phyloP scores from a whole-genome alignment of 2,113 vertebrate species.

The Corynorhinus townsendii region DNA sequence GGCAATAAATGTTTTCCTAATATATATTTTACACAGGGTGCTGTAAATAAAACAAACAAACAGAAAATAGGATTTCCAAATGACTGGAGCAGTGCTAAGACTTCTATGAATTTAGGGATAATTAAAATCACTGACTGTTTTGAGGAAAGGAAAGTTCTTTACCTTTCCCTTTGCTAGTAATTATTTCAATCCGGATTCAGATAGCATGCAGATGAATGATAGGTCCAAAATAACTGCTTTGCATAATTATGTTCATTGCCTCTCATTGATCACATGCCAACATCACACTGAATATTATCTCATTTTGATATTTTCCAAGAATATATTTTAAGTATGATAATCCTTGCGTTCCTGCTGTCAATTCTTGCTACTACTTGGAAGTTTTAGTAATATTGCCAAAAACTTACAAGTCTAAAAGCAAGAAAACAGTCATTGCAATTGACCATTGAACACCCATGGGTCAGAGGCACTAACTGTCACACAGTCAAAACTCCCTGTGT shows the following conservation, averaged over 20 bases:
- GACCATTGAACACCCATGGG: neutral
- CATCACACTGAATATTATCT: conserved; percentile 38
- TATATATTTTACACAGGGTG: neutral
- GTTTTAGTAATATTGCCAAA: conserved; percentile 37
- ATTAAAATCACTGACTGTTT: neutral
- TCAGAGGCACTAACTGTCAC: neutral
- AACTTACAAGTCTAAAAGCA: conserved; percentile 37
- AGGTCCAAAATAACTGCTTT: conserved; percentile 47
- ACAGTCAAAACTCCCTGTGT: neutral
- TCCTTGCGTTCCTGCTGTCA: conserved; percentile 25
- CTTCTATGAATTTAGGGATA: neutral
- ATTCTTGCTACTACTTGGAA: conserved; percentile 11
- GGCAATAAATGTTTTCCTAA: neutral
- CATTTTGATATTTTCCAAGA: conserved; percentile 36
- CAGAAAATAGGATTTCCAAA: neutral
- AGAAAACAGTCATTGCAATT: neutral
- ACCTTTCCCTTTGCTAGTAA: conserved; percentile 34
- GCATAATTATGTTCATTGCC: conserved; percentile 55
- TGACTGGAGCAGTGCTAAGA: neutral
- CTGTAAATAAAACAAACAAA: neutral
- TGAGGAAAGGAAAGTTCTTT: neutral
- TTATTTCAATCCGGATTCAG: conserved; percentile 44
- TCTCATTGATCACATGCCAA: conserved; percentile 61
- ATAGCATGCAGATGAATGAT: neutral
- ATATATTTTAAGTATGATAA: conserved; percentile 1